These are phyloP conservation scores for Trachelus iudaicus DNA, from an alignment of 2,888 invertebrate species.

Conservation along the genomic window DNA sequence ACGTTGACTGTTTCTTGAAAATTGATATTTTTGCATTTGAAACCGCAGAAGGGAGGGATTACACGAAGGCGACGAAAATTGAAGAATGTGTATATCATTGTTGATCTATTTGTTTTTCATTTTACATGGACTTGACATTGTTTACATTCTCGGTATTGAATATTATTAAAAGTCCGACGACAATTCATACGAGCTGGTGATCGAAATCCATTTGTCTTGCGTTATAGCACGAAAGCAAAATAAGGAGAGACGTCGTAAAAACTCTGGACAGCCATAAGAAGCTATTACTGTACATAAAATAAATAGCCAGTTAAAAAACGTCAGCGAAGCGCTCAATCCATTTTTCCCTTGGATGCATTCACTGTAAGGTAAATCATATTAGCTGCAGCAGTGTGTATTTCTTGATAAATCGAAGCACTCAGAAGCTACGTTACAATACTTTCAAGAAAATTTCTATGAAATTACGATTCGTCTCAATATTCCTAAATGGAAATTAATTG, in stretches of 20 bases:
- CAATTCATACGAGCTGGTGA: not conserved
- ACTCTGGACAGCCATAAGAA: not conserved
- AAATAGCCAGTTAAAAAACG: not conserved
- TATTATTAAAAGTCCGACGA: not conserved
- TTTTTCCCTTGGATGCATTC: not conserved
- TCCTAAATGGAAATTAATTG: not conserved
- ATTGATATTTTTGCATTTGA: no score
- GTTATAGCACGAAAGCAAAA: not conserved
- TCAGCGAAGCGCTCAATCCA: not conserved
- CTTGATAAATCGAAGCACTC: not conserved
- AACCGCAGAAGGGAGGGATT: no score
- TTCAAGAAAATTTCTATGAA: not conserved
- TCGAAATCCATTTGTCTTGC: not conserved
- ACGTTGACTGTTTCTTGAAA: no score
- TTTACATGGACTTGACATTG: not conserved
- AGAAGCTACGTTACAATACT: not conserved
- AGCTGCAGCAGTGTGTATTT: not conserved
- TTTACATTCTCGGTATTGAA: not conserved
- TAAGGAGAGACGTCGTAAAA: not conserved
- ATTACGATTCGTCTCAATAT: not conserved
- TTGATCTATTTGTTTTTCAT: no score
- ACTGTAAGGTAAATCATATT: not conserved
- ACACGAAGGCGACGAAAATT: no score
- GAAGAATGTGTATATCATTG: no score
- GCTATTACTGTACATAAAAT: not conserved